Conservation (phyloP, 2,888 invertebrate genomes). For the Julus scanicus region DNA sequence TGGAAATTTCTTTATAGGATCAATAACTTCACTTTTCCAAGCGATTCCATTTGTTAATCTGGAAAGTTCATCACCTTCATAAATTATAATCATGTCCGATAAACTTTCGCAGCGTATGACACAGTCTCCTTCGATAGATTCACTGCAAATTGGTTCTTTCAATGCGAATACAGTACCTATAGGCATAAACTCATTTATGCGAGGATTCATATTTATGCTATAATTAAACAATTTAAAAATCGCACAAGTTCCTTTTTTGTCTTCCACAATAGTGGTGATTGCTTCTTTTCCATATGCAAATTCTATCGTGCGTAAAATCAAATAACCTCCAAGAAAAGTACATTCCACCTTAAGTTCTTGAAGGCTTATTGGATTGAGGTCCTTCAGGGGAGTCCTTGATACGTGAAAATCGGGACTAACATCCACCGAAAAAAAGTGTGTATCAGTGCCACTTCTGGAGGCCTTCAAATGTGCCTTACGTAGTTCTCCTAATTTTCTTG, state of each 20-base stretch:
- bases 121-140: not conserved
- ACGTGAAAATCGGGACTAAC: not conserved
- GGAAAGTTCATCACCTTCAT: not conserved
- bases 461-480: not conserved
- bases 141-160: constrained; percentile 6
- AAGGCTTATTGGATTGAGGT: not conserved
- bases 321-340: not conserved
- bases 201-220: not conserved
- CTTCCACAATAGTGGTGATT: not conserved
- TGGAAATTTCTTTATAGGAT: not conserved
- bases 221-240: not conserved
- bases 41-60: not conserved
- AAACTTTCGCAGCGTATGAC: not conserved
- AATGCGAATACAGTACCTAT: not conserved
- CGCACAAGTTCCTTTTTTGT: not conserved
- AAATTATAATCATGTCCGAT: not conserved
- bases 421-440: not conserved
- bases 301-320: constrained; percentile 6
- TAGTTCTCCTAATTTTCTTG: not conserved
- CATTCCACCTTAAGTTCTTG: not conserved
- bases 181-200: not conserved
- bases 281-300: too few relatives aligned
- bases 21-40: not conserved
- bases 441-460: not conserved
- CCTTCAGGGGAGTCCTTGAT: constrained; percentile 39